Base-by-base conservation (phyloP, 2,113 vertebrate genomes). In the Engraulis encrasicolus region DNA sequence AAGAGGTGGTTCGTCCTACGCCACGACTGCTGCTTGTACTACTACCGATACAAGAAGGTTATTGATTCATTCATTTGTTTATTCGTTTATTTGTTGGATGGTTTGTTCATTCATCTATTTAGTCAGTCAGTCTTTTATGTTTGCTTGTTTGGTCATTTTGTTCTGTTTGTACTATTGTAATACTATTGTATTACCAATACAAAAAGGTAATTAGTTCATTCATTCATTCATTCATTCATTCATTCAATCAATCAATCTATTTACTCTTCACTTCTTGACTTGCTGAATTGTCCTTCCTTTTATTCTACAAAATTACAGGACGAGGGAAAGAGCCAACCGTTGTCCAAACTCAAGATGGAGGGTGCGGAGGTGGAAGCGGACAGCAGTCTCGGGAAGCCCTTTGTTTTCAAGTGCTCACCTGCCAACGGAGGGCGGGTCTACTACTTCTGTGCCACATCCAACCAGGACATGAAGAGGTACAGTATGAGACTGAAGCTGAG, bases 1-100 rank as follows among this genome's bases (percentile, higher is more conserved):
- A 98, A 97, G 91, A 96, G 97, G 78, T 98, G 97, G 97, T 99
- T 97, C 86, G 96, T 98, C 15, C 92, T 98, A 71, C 96, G 95
- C 40, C 95, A 96, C 12, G 95, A 97, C 34, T 94, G 96, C 78
- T 96, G 91, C 80, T 95, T 99, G 1, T 93, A 94, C 81, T 98
- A 98, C 91, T 97, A 97, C 92, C 96, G 94, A 83, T 95, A 97
- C 78, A 98, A 96, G 90, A 95, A 96, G 95, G 97, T 98, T 3
- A 45, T 45, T 45, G 4, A 9, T 45, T 3, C 40, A n/a, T 45
- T 45, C 3, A 45, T 3, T 3, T 45, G 40, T 45, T 45, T 3
- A 45, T 9, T 3, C 40, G 9, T 45, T 9, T 5, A 9, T 9
- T 5, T 9, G 40, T 45, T 45, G n/a, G n/a, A n/a, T n/a, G n/a